These are phyloP conservation scores for Muraenolepis orangiensis DNA, from an alignment of 2,797 vertebrate genomes.

Conservation along the genomic window DNA sequence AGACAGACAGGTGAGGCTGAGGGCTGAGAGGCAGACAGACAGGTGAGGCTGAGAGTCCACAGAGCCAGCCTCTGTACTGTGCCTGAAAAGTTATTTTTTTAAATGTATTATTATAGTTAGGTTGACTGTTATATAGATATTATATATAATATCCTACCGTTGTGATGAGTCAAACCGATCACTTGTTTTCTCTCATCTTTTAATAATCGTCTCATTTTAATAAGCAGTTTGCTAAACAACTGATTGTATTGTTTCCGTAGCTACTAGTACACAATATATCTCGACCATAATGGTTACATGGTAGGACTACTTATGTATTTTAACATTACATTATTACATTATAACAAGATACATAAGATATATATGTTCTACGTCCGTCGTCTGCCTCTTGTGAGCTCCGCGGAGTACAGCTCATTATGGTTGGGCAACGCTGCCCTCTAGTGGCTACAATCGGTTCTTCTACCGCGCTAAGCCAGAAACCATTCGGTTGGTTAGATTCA, in stretches of 20 bases:
- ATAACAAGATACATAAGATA: not conserved
- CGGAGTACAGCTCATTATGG: not conserved
- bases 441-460: not conserved
- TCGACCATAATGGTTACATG: not conserved
- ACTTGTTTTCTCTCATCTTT: not conserved
- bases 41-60: slow-evolving; percentile 43
- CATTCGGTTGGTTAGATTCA: not conserved
- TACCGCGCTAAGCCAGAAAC: not conserved
- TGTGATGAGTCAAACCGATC: not conserved
- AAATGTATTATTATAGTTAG: not conserved
- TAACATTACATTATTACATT: not conserved
- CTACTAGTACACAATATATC: not conserved
- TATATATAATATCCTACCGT: not conserved
- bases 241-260: not conserved
- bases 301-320: not conserved
- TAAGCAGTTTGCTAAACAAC: not conserved
- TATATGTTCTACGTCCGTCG: not conserved
- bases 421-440: not conserved
- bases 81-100: not conserved
- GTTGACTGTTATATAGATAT: not conserved
- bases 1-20: slow-evolving; percentile 60
- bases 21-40: slow-evolving; percentile 53
- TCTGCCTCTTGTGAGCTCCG: not conserved
- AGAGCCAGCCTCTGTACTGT: not conserved
- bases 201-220: too few species aligned